Evolutionary conservation across 2,113 vertebrate genomes (phyloP).

Genomic region (Egretta garzetta): DNA sequence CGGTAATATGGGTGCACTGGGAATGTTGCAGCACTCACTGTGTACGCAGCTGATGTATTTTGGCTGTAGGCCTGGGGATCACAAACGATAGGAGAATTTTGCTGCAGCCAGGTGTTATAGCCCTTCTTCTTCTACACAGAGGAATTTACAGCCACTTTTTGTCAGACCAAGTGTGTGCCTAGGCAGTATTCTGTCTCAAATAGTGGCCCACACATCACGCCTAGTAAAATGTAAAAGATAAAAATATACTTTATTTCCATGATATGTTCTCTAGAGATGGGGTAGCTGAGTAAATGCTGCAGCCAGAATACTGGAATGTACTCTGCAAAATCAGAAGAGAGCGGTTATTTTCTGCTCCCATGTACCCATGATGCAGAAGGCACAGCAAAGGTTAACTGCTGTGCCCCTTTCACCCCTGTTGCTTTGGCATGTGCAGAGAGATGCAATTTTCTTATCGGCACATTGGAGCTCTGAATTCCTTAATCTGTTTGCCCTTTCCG

Average conservation of each 20-base stretch:
- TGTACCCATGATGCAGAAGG: not conserved
- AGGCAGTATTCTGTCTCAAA: not conserved
- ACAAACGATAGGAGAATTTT: not conserved
- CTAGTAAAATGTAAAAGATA: not conserved
- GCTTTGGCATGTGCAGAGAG: not conserved
- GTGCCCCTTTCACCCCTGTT: not conserved
- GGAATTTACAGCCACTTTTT: not conserved
- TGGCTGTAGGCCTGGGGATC: not conserved
- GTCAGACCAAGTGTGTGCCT: not conserved
- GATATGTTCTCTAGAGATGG: not conserved
- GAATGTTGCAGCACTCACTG: not conserved
- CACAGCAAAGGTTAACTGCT: not conserved
- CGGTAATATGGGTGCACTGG: not conserved
- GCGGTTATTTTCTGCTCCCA: not conserved
- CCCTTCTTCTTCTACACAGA: not conserved
- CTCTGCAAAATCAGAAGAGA: not conserved
- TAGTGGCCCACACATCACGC: not conserved
- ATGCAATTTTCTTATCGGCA: not conserved
- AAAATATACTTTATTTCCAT: not conserved
- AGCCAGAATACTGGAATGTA: not conserved
- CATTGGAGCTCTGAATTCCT: not conserved
- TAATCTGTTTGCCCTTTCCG: not conserved
- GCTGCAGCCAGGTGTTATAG: not conserved
- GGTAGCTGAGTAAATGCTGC: not conserved
- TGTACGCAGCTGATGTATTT: rapidly evolving